Evolutionary conservation across 2,113 vertebrate species (phyloP).

Genomic region (Budorcas taxicolor): DNA sequence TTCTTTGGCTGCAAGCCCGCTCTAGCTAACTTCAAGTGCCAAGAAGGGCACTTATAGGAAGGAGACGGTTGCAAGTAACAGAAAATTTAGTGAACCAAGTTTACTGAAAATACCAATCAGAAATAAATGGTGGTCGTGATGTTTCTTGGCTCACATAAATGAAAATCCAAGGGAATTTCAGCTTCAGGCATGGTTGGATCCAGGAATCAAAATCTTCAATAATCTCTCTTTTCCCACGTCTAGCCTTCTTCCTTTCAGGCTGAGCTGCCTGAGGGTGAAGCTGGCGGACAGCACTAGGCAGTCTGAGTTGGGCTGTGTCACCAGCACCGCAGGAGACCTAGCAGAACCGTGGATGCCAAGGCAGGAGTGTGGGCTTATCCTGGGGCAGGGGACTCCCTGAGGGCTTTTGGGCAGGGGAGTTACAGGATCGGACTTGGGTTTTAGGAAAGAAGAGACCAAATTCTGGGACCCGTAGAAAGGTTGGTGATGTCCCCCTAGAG

Average conservation of each 20-base stretch:
- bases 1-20: neutral
- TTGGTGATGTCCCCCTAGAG: neutral
- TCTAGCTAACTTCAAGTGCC: neutral
- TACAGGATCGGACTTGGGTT: neutral
- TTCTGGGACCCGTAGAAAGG: neutral
- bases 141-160: neutral
- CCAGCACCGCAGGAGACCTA: neutral
- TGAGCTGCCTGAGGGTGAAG: neutral
- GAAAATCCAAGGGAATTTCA: neutral
- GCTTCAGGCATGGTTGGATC: neutral
- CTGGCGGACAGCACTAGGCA: neutral
- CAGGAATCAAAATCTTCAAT: neutral
- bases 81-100: neutral
- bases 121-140: neutral
- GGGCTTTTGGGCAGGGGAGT: neutral
- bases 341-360: neutral
- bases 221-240: neutral
- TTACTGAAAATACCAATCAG: neutral
- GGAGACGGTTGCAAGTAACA: neutral
- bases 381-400: neutral
- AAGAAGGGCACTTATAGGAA: neutral
- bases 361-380: neutral
- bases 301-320: neutral
- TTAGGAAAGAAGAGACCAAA: neutral
- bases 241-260: accelerated